Conservation (phyloP, 2,113 vertebrate species). For the Crotophaga sulcirostris region DNA sequence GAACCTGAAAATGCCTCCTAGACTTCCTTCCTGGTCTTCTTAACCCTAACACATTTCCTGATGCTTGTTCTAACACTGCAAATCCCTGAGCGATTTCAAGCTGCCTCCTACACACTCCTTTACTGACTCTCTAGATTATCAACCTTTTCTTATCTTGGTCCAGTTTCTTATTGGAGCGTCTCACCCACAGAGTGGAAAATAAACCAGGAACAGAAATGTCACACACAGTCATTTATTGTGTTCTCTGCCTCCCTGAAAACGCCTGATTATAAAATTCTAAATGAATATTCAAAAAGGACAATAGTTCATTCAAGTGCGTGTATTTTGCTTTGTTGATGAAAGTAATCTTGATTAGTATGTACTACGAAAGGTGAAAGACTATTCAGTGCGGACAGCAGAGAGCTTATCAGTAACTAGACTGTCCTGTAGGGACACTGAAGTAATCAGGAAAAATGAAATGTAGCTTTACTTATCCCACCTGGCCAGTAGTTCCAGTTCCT, state of each 20-base stretch:
- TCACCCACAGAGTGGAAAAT: neutral
- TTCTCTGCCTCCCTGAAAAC: neutral
- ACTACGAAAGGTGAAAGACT: neutral
- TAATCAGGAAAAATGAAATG: neutral
- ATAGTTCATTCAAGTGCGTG: neutral
- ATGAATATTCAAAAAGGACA: neutral
- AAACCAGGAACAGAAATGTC: neutral
- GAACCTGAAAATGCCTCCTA: neutral
- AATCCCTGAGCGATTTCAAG: neutral
- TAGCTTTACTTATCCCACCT: neutral
- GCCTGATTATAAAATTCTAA: neutral
- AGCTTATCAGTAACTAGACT: neutral
- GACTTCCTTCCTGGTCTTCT: neutral
- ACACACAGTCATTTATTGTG: fast-evolving
- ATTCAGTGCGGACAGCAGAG: neutral
- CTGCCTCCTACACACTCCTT: neutral
- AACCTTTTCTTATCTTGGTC: neutral
- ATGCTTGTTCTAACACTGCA: neutral
- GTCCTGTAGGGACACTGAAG: neutral
- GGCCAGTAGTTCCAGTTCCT: neutral
- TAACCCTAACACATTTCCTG: neutral
- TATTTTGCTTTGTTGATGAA: neutral
- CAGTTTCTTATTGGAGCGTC: neutral
- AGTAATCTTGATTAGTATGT: neutral
- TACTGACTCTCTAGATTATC: neutral